These are phyloP conservation scores for Microctonus aethiopoides DNA, from an alignment of 2,888 invertebrate genomes.

Conservation along the genomic window DNA sequence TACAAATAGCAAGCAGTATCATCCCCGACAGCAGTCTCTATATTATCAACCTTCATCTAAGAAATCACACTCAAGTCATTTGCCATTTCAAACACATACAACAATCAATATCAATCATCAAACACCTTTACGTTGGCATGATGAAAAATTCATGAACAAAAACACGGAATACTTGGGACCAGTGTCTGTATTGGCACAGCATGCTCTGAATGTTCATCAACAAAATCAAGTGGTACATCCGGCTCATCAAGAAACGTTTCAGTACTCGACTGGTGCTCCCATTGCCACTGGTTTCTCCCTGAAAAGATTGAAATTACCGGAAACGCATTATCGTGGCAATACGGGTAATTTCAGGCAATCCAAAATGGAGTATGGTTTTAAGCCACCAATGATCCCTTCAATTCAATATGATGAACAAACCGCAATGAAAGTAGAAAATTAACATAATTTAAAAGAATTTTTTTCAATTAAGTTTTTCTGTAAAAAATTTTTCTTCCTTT, in stretches of 20 bases:
- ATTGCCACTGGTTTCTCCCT: conserved; percentile 39
- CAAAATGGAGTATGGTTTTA: conserved; percentile 85
- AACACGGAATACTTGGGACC: conserved; percentile 69
- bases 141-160: conserved; percentile 29
- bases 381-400: conserved; percentile 84
- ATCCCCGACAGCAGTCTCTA: conserved; percentile 23
- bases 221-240: conserved; percentile 30
- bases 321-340: conserved; percentile 67
- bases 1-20: conserved; percentile 22
- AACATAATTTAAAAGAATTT: background rate
- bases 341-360: conserved; percentile 74
- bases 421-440: conserved; percentile 57
- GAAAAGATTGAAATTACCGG: conserved; percentile 67
- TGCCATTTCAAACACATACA: conserved; percentile 16
- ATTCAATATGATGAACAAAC: conserved; percentile 80
- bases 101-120: conserved; percentile 17
- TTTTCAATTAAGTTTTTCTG: background rate
- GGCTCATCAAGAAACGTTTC: conserved; percentile 35
- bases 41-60: conserved; percentile 20
- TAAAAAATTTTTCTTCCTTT: no score
- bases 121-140: conserved; percentile 43
- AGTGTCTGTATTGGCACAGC: conserved; percentile 66
- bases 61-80: conserved; percentile 32
- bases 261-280: conserved; percentile 34
- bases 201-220: conserved; percentile 54